These are phyloP conservation scores for Dasyprocta punctata DNA, from an alignment of 2,113 vertebrate genomes.

Conservation along the genomic window DNA sequence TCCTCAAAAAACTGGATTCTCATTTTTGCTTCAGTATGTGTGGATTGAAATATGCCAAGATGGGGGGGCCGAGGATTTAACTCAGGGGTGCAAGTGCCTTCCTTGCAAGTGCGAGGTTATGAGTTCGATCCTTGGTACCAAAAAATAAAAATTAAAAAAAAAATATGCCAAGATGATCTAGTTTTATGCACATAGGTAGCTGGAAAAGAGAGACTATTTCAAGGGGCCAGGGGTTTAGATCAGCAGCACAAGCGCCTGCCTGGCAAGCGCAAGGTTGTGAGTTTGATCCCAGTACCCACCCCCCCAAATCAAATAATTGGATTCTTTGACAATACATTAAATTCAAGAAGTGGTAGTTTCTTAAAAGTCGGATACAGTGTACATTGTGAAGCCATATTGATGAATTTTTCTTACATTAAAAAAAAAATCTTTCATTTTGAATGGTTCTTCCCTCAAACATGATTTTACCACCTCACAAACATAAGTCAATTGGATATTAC, in stretches of 20 bases:
- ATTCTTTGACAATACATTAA: constrained; percentile 42
- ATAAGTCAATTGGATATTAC: background rate
- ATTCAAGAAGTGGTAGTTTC: background rate
- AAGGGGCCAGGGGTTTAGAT: too few species aligned
- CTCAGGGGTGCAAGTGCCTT: too few species aligned
- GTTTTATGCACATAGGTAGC: background rate
- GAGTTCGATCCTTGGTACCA: too few species aligned
- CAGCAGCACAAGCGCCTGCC: too few species aligned
- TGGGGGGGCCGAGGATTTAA: too few species aligned
- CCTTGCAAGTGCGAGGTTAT: too few species aligned
- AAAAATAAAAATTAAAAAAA: too few species aligned
- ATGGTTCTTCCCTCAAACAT: background rate
- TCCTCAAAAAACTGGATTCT: background rate
- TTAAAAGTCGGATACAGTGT: background rate
- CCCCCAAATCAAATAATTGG: background rate
- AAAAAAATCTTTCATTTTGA: constrained; percentile 32
- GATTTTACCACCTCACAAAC: background rate
- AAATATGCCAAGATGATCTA: background rate
- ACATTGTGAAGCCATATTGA: background rate
- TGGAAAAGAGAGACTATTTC: background rate
- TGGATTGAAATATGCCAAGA: background rate
- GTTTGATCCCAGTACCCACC: too few species aligned
- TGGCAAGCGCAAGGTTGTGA: too few species aligned
- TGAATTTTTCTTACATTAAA: background rate
- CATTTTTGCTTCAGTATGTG: background rate